phyloP scores from a whole-genome alignment of 2,113 vertebrate genomes.

The Rhagologus leucostigma region DNA sequence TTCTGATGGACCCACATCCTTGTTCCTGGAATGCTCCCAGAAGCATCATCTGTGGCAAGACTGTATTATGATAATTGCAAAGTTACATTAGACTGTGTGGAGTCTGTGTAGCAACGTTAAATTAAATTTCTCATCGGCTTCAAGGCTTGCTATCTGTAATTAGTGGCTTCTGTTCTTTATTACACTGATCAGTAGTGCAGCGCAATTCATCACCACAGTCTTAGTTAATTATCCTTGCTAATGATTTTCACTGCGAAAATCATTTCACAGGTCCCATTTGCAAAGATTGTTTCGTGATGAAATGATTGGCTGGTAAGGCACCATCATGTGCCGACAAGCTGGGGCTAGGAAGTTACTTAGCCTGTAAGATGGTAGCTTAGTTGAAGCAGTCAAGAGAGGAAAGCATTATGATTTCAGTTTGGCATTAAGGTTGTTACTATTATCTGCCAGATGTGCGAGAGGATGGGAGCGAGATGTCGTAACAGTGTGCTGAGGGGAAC shows the following conservation, averaged over 20 bases:
- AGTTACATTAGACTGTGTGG: slow-evolving; percentile 34
- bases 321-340: slow-evolving; percentile 21
- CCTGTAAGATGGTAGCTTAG: background rate
- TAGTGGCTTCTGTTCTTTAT: slow-evolving; percentile 73
- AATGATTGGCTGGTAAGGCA: slow-evolving; percentile 39
- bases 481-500: background rate
- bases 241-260: slow-evolving; percentile 66
- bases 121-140: slow-evolving; percentile 64
- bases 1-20: background rate
- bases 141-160: slow-evolving; percentile 64
- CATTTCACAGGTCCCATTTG: slow-evolving; percentile 48
- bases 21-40: slow-evolving; percentile 14
- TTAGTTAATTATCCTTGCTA: slow-evolving; percentile 71
- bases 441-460: background rate
- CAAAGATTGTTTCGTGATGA: slow-evolving; percentile 29
- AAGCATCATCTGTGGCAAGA: slow-evolving; percentile 18
- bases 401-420: background rate
- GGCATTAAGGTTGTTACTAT: background rate
- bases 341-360: background rate
- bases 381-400: background rate
- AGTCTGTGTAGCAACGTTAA: slow-evolving; percentile 43
- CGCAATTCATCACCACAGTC: slow-evolving; percentile 63
- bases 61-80: slow-evolving; percentile 53
- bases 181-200: slow-evolving; percentile 65
- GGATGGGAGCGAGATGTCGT: background rate